Conservation (phyloP, 1,140 invertebrate species). For the Bombus haemorrhoidalis region DNA sequence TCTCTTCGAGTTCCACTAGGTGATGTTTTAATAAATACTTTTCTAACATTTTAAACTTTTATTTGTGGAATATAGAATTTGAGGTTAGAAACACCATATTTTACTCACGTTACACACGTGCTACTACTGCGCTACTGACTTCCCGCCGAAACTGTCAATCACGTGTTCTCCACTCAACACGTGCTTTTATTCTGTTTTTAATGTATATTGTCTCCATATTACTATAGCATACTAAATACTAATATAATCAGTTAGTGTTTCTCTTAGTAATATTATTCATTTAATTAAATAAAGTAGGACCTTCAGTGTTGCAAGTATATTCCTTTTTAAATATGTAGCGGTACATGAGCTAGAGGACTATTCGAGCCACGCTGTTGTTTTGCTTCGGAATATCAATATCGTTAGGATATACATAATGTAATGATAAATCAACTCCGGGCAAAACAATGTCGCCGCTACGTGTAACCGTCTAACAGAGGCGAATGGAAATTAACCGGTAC, state of each 20-base stretch:
- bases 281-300: neutral
- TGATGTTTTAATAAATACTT: constrained; percentile 77
- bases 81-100: neutral
- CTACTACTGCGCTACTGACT: neutral
- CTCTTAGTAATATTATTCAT: neutral
- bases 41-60: constrained; percentile 69
- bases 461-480: no score
- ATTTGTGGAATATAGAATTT: neutral
- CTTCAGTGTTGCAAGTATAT: neutral
- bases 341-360: no score
- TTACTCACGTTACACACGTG: neutral
- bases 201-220: neutral
- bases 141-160: neutral
- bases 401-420: no score
- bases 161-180: neutral
- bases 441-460: no score
- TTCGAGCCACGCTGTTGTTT: no score
- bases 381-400: no score
- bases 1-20: constrained; percentile 76
- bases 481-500: no score
- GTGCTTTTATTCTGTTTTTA: neutral
- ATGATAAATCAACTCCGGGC: no score
- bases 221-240: neutral
- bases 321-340: no score
- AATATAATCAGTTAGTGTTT: neutral